phyloP scores from a whole-genome alignment of 1,140 invertebrate genomes.

The Hylyphantes graminicola region DNA sequence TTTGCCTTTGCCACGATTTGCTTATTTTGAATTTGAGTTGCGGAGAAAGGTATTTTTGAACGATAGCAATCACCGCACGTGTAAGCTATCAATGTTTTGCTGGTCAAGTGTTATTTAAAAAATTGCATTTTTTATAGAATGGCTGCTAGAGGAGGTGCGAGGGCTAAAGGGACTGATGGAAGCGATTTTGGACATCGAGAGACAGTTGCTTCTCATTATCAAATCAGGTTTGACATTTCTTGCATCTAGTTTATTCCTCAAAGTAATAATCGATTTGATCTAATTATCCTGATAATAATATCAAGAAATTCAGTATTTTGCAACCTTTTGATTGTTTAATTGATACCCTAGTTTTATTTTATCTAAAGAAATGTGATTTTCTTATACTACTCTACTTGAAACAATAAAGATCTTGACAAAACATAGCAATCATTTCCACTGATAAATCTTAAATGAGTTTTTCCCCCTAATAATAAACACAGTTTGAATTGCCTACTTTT shows the following conservation, averaged over 20 bases:
- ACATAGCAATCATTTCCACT: too few relatives aligned
- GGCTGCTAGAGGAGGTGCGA: slow-evolving; percentile 62
- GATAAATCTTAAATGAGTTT: too few relatives aligned
- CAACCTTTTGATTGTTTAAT: background rate
- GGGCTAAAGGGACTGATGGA: slow-evolving; percentile 63
- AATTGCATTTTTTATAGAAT: slow-evolving; percentile 40
- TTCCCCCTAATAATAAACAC: too few relatives aligned
- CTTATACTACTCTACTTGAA: too few relatives aligned
- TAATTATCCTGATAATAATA: background rate
- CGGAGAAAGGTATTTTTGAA: background rate
- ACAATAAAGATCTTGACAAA: too few relatives aligned
- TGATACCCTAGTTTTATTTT: slow-evolving; percentile 1
- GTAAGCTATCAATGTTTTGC: background rate
- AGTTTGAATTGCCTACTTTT: too few relatives aligned
- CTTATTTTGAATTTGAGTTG: background rate
- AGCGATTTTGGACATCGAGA: slow-evolving; percentile 64
- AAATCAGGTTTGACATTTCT: slow-evolving; percentile 61
- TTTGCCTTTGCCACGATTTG: slow-evolving; percentile 4
- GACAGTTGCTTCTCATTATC: slow-evolving; percentile 63
- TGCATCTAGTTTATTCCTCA: too few relatives aligned
- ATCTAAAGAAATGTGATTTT: background rate
- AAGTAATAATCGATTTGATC: background rate
- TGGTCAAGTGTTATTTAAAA: background rate
- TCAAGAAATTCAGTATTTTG: background rate
- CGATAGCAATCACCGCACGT: background rate